Conservation (phyloP, 2,888 invertebrate genomes). For the Leptinotarsa juncta region DNA sequence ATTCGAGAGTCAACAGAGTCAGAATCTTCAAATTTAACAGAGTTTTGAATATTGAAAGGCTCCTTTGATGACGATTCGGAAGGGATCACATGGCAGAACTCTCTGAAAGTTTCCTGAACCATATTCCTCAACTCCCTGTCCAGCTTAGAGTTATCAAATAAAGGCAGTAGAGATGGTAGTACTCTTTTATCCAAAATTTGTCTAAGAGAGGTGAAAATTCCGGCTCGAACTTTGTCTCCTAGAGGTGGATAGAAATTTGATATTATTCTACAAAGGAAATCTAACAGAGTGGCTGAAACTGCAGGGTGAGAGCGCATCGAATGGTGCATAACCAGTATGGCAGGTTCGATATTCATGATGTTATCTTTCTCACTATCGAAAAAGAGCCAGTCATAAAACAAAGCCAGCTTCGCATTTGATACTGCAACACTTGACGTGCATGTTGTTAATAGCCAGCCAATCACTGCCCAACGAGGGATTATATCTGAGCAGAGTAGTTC, state of each 20-base stretch:
- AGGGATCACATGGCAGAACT: slow-evolving; percentile 74
- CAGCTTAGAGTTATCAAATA: slow-evolving; percentile 89
- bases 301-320: slow-evolving; percentile 92
- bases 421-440: slow-evolving; percentile 91
- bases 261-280: slow-evolving; percentile 92
- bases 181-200: slow-evolving; percentile 94
- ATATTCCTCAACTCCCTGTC: slow-evolving; percentile 86
- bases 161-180: slow-evolving; percentile 83
- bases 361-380: slow-evolving; percentile 92
- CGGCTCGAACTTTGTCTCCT: slow-evolving; percentile 82
- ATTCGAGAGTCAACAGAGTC: slow-evolving; percentile 34
- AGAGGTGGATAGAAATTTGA: slow-evolving; percentile 86
- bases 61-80: slow-evolving; percentile 60
- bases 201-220: slow-evolving; percentile 84
- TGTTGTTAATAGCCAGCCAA: slow-evolving; percentile 92
- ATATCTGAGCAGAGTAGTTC: slow-evolving; percentile 94
- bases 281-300: slow-evolving; percentile 88
- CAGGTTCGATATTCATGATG: slow-evolving; percentile 96
- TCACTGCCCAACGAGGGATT: slow-evolving; percentile 94
- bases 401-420: slow-evolving; percentile 89
- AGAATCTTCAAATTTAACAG: slow-evolving; percentile 54
- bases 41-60: slow-evolving; percentile 46
- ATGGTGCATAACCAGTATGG: slow-evolving; percentile 93
- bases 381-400: slow-evolving; percentile 95
- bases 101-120: slow-evolving; percentile 91